A percentile compares a stretch with the other conserved stretches of the same genome.
These are phyloP conservation scores for Paragorgia papillata DNA, from an alignment of 92 coral and sea anemone species.

Conservation along the genomic window DNA sequence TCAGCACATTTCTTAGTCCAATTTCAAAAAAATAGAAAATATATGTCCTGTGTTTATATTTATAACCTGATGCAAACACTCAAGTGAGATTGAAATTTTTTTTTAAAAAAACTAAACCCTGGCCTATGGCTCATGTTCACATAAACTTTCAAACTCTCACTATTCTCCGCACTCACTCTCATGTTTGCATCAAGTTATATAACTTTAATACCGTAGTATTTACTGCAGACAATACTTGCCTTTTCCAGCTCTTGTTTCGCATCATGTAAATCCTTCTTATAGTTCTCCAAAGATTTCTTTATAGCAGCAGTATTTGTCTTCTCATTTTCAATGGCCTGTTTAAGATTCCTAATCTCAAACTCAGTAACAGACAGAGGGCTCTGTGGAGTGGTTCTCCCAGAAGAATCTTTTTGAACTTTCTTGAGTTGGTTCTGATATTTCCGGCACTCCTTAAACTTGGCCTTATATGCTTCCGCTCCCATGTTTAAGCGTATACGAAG, in stretches of 20 bases:
- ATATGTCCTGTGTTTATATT: too few relatives aligned
- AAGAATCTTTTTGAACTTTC: conserved; percentile 60
- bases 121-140: too few relatives aligned
- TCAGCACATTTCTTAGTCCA: too few relatives aligned
- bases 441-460: conserved; percentile 90
- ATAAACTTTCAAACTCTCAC: too few relatives aligned
- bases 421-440: conserved; percentile 68
- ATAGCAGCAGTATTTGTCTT: conserved; percentile 32
- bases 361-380: conserved; percentile 50
- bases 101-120: too few relatives aligned
- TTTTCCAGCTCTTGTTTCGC: conserved; percentile 64
- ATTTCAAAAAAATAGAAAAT: too few relatives aligned
- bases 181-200: too few relatives aligned
- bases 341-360: conserved; percentile 60
- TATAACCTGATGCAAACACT: too few relatives aligned
- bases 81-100: too few relatives aligned
- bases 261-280: conserved; percentile 50
- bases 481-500: conserved; percentile 88
- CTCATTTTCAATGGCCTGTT: conserved; percentile 73
- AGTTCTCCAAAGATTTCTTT: conserved; percentile 66
- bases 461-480: conserved; percentile 98
- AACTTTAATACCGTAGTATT: too few relatives aligned
- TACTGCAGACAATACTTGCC: conserved; percentile 65
- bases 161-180: too few relatives aligned
- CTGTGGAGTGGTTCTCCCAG: conserved; percentile 1